A percentile compares a stretch with the other conserved stretches of the same genome.
These are phyloP conservation scores for Dasysyrphus tricinctus DNA, from an alignment of 2,888 invertebrate genomes.

Conservation along the genomic window DNA sequence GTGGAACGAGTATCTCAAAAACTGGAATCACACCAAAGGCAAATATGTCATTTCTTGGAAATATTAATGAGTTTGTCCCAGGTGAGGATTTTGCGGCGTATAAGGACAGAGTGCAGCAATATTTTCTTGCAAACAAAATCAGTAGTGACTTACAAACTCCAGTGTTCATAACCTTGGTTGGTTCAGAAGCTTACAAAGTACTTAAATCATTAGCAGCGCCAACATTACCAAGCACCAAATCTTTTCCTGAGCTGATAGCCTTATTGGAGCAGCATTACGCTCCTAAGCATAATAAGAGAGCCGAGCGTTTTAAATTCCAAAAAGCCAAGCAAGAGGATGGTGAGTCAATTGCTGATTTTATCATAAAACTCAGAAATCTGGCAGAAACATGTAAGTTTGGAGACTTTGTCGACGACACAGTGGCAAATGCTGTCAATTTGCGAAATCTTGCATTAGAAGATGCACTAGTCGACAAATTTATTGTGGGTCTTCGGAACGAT, in stretches of 20 bases:
- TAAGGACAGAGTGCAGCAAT: conserved; percentile 39
- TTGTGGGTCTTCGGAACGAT: conserved; percentile 43
- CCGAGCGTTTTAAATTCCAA: no score
- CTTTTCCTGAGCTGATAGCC: conserved; percentile 26
- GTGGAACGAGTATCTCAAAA: background rate
- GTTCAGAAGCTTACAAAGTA: conserved; percentile 45
- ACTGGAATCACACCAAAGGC: conserved; percentile 8
- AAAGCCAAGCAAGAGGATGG: conserved; percentile 39
- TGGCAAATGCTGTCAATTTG: conserved; percentile 6
- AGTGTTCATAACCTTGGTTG: conserved; percentile 27
- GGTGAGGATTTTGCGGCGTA: conserved; percentile 42
- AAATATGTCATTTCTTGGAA: conserved; percentile 30
- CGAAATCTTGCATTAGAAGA: conserved; percentile 45
- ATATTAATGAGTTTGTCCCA: conserved; percentile 35
- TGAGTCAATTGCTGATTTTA: conserved; percentile 40
- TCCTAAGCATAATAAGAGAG: conserved; percentile 39
- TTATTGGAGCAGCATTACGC: conserved; percentile 32
- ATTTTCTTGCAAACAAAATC: conserved; percentile 22
- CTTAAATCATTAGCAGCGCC: conserved; percentile 36
- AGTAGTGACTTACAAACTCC: conserved; percentile 17
- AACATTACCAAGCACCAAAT: conserved; percentile 24
- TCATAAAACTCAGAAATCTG: conserved; percentile 33
- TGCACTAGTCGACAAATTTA: no score
- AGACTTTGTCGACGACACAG: conserved; percentile 26
- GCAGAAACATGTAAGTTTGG: conserved; percentile 38